A percentile compares a stretch with the other conserved stretches of the same genome.
These are phyloP conservation scores for Brachionus manjavacas DNA, from an alignment of 1,140 invertebrate species.

Conservation along the genomic window DNA sequence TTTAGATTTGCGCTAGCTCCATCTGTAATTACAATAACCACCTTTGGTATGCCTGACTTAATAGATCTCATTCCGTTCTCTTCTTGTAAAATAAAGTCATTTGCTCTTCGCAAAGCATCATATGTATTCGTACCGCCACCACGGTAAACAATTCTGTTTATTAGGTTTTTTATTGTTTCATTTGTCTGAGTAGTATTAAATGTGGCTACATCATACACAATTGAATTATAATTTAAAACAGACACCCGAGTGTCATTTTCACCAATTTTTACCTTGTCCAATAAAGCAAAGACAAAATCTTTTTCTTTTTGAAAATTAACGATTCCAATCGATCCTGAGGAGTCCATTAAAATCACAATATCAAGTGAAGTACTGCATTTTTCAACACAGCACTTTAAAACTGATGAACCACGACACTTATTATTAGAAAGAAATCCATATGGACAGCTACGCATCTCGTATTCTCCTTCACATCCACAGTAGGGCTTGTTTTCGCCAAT, in stretches of 20 bases:
- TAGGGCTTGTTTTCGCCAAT: neutral
- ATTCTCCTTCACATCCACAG: neutral
- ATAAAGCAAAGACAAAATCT: neutral
- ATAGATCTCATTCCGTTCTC: neutral
- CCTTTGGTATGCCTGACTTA: conserved; percentile 1
- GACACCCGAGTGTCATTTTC: neutral
- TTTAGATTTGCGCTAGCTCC: neutral
- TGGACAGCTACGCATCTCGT: neutral
- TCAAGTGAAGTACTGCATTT: neutral
- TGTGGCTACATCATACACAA: neutral
- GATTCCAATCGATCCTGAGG: neutral
- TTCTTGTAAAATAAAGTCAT: neutral
- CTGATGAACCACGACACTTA: neutral
- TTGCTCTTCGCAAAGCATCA: neutral
- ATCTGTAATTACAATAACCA: conserved; percentile 13
- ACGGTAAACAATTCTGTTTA: neutral
- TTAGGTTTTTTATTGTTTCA: neutral
- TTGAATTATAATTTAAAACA: neutral
- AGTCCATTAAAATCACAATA: neutral
- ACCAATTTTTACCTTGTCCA: neutral
- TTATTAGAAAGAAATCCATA: neutral
- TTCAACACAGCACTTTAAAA: neutral
- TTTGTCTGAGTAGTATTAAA: neutral
- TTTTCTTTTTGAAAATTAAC: neutral
- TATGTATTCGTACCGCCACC: neutral